A percentile compares a stretch with the other conserved stretches of the same genome.
Conservation (phyloP, 2,797 vertebrate genomes). For the Erethizon dorsatum region DNA sequence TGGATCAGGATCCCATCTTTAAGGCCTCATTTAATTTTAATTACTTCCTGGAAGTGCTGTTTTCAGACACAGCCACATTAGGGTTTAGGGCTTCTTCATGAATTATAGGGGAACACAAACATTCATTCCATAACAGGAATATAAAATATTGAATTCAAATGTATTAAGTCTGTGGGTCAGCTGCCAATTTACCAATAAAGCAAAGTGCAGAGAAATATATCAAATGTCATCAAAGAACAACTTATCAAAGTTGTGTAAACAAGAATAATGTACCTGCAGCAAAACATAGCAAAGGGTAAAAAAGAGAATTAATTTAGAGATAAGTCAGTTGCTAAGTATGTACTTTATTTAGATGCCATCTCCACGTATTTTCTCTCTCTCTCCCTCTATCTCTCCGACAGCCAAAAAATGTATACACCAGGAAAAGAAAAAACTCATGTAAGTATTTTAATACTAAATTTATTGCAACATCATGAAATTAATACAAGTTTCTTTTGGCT, state of each 20-base stretch:
- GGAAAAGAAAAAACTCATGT: not conserved
- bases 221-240: not conserved
- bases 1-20: not conserved
- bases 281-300: not conserved
- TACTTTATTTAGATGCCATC: not conserved
- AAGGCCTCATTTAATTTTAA: not conserved
- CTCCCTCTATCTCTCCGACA: not conserved
- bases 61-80: not conserved
- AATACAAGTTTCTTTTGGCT: not conserved
- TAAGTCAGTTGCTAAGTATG: not conserved
- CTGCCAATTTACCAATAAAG: not conserved
- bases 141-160: not conserved
- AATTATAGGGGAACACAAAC: not conserved
- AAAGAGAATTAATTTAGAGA: not conserved
- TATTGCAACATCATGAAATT: not conserved
- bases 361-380: not conserved
- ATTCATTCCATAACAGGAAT: not conserved
- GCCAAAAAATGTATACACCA: not conserved
- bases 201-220: not conserved
- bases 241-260: not conserved
- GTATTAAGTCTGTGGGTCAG: not conserved
- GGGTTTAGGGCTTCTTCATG: not conserved
- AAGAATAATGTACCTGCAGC: not conserved
- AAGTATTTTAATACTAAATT: not conserved
- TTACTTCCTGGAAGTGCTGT: not conserved